Evolutionary conservation across 2,797 vertebrate species (phyloP), one percentile per base, ranked within the genome.

Genomic region (Notoglanidium macrostoma): DNA sequence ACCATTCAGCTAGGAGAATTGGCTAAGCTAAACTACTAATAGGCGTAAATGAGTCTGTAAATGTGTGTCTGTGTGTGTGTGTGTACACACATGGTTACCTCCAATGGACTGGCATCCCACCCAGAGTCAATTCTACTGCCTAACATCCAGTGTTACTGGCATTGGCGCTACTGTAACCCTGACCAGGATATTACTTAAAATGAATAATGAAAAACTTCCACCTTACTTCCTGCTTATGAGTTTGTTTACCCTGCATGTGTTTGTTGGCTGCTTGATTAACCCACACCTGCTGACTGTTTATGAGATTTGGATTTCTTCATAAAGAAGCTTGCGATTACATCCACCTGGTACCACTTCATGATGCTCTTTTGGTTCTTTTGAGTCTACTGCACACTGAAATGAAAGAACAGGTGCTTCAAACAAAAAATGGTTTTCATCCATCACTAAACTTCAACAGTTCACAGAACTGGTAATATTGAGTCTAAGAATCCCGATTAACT

Each of bases 211-310:
- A 82, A 11, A 10, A 29, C 23, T 80, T 44, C 12, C 5, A 19
- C 2, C 3, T 70, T 54, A 55, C 2, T 26, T 72, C 65, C 32
- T 40, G 29, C 55, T 35, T 72, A 29, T 26, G 49, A 29, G 65
- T 84, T 54, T 35, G 65, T 35, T 83, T 83, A 23, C 44, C 79
- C 79, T 82, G 79, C 79, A 82, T 46, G 59, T n/a, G 78, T 49
- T 55, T 79, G 49, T 23, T 57, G 29, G 9, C 29, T 57, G 15
- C 32, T 59, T 12, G 19, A 40, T 35, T 59, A 23, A 35, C 17
- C 32, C 2, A n/a, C 2, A 3, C n/a, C 49, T 55, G 17, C 51
- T 12, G 15, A 29, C 12, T 82, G 80, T 55, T 55, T 40, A 54
- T 23, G 29, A 72, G 49, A 72, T 70, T 68, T 83, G 23, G 2